Conservation (phyloP, 2,888 invertebrate genomes). For the Panopea generosa region DNA sequence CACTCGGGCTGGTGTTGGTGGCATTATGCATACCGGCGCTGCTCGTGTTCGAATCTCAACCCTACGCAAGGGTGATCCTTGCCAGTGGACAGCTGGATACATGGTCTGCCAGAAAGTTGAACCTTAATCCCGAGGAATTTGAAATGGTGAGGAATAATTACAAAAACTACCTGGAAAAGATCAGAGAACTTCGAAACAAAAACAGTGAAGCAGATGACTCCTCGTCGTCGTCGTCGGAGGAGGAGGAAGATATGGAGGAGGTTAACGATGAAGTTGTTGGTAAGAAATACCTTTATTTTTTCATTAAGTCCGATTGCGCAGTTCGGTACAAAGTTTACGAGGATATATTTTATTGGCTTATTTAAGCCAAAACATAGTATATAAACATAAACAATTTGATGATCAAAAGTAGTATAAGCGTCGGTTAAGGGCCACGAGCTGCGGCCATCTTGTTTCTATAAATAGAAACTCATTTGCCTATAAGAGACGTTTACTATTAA, state of each 20-base stretch:
- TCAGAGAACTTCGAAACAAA: not conserved
- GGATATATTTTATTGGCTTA: too few relatives aligned
- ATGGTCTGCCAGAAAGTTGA: conserved; percentile 30
- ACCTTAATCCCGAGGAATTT: conserved; percentile 8
- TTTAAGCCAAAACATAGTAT: too few relatives aligned
- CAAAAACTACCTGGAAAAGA: conserved; percentile 9
- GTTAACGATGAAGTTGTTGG: not conserved
- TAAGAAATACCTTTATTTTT: not conserved
- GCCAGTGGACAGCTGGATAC: conserved; percentile 23
- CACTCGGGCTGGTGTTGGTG: conserved; percentile 18
- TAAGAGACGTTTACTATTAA: too few relatives aligned
- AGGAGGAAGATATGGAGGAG: not conserved
- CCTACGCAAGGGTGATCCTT: conserved; percentile 28
- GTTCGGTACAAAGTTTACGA: too few relatives aligned
- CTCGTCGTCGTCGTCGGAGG: not conserved
- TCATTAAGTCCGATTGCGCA: too few relatives aligned
- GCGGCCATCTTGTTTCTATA: too few relatives aligned
- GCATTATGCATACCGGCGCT: conserved; percentile 16
- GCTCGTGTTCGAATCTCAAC: conserved; percentile 36
- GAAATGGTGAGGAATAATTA: conserved; percentile 25
- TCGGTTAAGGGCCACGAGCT: too few relatives aligned
- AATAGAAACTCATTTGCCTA: too few relatives aligned
- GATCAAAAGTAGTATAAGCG: too few relatives aligned
- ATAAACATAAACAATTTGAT: too few relatives aligned
- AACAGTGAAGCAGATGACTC: not conserved